A percentile compares a stretch with the other conserved stretches of the same genome.
Evolutionary conservation across 2,888 invertebrate genomes (phyloP).

Genomic region (Serripes groenlandicus): DNA sequence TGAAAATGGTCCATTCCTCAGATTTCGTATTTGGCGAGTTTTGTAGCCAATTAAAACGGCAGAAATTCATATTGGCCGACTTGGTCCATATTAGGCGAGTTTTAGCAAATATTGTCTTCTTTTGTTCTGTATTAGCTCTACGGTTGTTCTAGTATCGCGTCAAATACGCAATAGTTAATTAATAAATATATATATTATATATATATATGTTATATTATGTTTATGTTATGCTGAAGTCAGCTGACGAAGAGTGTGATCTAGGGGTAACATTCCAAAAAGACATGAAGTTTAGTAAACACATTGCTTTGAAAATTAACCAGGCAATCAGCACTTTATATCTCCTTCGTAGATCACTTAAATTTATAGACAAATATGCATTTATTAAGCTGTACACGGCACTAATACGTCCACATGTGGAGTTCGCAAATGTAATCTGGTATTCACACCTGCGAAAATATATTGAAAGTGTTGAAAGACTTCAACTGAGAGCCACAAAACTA

Average conservation of each 20-base stretch:
- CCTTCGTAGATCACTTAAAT: background rate
- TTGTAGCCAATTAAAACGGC: too few relatives aligned
- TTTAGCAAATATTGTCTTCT: too few relatives aligned
- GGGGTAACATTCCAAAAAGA: background rate
- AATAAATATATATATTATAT: constrained; percentile 9
- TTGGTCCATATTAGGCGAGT: too few relatives aligned
- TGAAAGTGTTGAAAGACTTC: constrained; percentile 36
- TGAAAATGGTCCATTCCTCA: too few relatives aligned
- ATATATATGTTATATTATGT: constrained; percentile 1
- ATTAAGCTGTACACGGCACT: too few relatives aligned
- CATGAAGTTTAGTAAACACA: background rate
- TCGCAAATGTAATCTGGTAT: background rate
- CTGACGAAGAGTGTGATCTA: background rate
- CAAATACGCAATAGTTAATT: too few relatives aligned
- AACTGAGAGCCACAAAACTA: constrained; percentile 36
- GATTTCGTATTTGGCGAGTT: too few relatives aligned
- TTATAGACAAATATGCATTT: background rate
- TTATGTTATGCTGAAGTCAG: too few relatives aligned
- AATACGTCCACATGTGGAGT: too few relatives aligned
- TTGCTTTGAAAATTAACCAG: background rate
- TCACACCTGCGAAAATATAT: background rate
- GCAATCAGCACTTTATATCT: background rate
- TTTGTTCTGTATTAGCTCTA: too few relatives aligned
- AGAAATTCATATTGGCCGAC: too few relatives aligned
- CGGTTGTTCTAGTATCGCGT: too few relatives aligned